These are phyloP conservation scores for Exephanes ischioxanthus DNA, from an alignment of 2,888 invertebrate species.

Conservation along the genomic window DNA sequence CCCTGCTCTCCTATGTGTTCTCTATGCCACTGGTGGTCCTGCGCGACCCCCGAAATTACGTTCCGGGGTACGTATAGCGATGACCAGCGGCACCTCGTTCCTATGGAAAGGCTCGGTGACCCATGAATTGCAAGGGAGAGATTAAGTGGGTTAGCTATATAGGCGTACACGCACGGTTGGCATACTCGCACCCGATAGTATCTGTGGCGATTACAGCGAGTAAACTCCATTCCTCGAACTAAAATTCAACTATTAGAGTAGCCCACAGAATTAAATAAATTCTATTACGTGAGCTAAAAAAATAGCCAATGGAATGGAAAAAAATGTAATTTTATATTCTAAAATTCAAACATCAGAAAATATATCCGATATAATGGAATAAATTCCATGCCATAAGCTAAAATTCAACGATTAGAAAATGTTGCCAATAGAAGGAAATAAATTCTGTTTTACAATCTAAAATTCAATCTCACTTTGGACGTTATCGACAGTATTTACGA, in stretches of 20 bases:
- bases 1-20: conserved; percentile 9
- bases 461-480: background rate
- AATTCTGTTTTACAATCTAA: background rate
- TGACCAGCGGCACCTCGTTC: conserved; percentile 24
- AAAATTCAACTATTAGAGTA: background rate
- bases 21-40: conserved; percentile 9
- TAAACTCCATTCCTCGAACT: background rate
- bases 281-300: background rate
- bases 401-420: background rate
- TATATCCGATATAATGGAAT: background rate
- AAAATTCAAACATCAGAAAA: no score
- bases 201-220: background rate
- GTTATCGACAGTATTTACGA: background rate
- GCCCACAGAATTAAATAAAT: background rate
- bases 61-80: conserved; percentile 2
- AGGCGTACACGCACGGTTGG: background rate
- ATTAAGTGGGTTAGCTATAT: conserved; percentile 10
- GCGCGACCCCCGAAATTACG: conserved; percentile 16
- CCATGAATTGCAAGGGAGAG: conserved; percentile 28
- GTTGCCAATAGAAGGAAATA: background rate
- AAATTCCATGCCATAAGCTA: background rate
- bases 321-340: no score
- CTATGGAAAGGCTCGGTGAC: conserved; percentile 30
- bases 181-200: background rate
- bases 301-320: background rate